Evolutionary conservation across 2,113 vertebrate species (phyloP).

Genomic region (Propithecus coquereli): DNA sequence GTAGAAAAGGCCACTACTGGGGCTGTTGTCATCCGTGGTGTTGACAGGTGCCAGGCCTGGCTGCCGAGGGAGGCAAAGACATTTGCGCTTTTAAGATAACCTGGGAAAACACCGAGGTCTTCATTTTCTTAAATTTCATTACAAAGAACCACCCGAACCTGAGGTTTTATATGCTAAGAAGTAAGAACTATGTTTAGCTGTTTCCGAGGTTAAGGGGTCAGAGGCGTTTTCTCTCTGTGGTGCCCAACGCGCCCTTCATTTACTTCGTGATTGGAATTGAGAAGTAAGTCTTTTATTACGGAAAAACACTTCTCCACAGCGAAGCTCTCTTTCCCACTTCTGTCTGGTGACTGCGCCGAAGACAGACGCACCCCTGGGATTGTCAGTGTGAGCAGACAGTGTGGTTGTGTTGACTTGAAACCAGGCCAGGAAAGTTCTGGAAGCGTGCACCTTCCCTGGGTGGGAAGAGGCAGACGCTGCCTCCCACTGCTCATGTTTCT

Average conservation of each 20-base stretch:
- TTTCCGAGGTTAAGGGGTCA: too few species aligned
- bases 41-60: not conserved
- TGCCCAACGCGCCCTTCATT: too few species aligned
- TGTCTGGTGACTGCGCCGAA: too few species aligned
- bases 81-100: not conserved
- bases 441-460: fast-evolving
- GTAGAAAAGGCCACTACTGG: fast-evolving
- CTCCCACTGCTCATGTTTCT: not conserved
- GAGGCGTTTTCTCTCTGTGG: not conserved
- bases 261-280: too few species aligned
- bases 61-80: not conserved
- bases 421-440: not conserved
- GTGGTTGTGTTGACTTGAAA: not conserved
- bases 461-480: too few species aligned
- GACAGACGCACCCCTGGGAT: too few species aligned
- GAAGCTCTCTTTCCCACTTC: not conserved
- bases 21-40: not conserved
- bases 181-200: too few species aligned
- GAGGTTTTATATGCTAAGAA: not conserved
- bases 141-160: not conserved
- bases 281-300: not conserved
- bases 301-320: not conserved
- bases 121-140: not conserved
- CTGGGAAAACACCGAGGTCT: not conserved
- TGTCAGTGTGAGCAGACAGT: not conserved